Conservation (phyloP, 1,140 invertebrate species). For the Oryctes rhinoceros region DNA sequence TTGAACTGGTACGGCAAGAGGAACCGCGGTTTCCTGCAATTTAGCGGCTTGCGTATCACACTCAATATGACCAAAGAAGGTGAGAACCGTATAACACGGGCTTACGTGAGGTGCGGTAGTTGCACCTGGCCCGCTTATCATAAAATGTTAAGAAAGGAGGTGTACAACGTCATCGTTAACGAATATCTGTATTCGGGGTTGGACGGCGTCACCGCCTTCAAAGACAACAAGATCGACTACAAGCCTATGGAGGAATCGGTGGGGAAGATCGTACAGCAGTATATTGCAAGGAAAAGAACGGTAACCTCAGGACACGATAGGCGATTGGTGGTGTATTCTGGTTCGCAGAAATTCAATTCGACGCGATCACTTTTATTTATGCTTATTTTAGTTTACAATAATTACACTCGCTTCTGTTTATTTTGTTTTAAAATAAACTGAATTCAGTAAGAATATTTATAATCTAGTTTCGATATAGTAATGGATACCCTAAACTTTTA, state of each 20-base stretch:
- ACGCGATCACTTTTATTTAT: no score
- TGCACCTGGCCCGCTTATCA: not conserved
- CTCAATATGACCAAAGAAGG: not conserved
- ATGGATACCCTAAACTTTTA: no score
- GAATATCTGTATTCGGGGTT: not conserved
- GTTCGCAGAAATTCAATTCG: no score
- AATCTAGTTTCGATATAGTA: no score
- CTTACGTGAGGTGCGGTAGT: not conserved
- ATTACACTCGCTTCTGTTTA: no score
- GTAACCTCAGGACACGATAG: not conserved
- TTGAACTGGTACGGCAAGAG: not conserved
- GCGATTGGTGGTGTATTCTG: not conserved
- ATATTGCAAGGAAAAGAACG: not conserved
- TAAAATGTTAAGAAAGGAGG: not conserved
- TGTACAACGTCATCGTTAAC: not conserved
- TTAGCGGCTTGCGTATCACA: not conserved
- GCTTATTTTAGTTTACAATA: no score
- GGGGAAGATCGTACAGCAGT: not conserved
- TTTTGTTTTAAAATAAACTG: no score
- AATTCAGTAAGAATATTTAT: no score
- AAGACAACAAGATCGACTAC: not conserved
- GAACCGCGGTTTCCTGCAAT: not conserved
- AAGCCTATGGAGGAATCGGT: not conserved
- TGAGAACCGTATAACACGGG: not conserved
- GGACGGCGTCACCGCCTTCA: not conserved